Evolutionary conservation across 2,888 invertebrate species (phyloP).

Genomic region (Poecilobothrus nobilitatus): DNA sequence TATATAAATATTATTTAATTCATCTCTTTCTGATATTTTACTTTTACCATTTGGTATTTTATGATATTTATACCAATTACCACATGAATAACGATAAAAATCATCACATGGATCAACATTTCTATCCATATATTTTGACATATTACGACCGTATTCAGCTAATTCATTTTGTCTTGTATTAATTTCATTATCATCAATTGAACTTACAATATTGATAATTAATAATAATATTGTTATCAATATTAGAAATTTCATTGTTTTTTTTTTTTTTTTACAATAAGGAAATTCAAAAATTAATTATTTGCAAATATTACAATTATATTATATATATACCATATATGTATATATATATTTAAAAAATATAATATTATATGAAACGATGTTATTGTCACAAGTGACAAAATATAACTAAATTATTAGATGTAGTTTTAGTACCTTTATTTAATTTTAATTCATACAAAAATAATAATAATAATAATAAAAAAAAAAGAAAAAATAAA

Average conservation of each 20-base stretch:
- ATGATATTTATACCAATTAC: slow-evolving; percentile 11
- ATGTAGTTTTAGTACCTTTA: background rate
- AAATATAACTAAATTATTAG: background rate
- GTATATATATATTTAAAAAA: too few species aligned
- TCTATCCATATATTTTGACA: slow-evolving; percentile 9
- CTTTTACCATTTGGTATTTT: background rate
- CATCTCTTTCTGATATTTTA: background rate
- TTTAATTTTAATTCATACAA: too few species aligned
- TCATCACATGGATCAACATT: slow-evolving; percentile 8
- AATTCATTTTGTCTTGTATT: background rate
- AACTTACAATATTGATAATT: background rate
- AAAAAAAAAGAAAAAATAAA: background rate
- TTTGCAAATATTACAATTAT: background rate
- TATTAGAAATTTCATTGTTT: background rate
- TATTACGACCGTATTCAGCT: background rate
- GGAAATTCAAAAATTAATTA: background rate
- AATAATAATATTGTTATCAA: background rate
- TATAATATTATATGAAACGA: background rate
- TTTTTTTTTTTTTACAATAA: background rate
- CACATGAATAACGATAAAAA: slow-evolving; percentile 13
- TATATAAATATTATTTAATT: background rate
- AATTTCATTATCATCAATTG: background rate
- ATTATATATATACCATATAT: too few species aligned
- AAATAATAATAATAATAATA: too few species aligned
- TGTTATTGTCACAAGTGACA: background rate